Percentiles rank a stretch among this genome's conserved stretches.
Conservation (phyloP, 2,113 vertebrate species). For the Butorides virescens region DNA sequence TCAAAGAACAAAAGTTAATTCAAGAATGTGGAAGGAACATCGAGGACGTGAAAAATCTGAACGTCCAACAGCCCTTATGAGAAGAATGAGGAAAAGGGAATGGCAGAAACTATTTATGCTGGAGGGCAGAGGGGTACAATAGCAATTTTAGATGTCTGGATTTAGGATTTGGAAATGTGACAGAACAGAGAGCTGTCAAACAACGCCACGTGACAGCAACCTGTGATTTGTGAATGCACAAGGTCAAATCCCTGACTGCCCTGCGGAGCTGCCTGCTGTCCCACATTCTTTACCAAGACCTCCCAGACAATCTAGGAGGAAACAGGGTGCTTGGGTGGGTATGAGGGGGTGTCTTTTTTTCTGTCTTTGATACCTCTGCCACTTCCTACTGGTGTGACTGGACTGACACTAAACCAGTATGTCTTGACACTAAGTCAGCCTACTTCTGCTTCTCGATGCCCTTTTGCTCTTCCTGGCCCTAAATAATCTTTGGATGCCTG, state of each 20-base stretch:
- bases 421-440: background rate
- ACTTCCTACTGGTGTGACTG: background rate
- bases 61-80: background rate
- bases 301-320: background rate
- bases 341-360: background rate
- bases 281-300: background rate
- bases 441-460: background rate
- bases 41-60: background rate
- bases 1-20: background rate
- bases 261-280: background rate
- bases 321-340: background rate
- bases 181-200: background rate
- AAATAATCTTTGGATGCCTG: background rate
- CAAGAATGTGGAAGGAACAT: background rate
- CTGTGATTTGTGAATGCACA: background rate
- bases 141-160: background rate
- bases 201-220: background rate
- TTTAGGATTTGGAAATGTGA: background rate
- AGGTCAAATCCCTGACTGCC: background rate
- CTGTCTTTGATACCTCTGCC: background rate
- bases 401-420: background rate
- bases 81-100: background rate
- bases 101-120: background rate
- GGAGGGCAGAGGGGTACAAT: background rate
- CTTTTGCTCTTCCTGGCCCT: background rate